A percentile compares a stretch with the other conserved stretches of the same genome.
Conservation (phyloP, 1,140 invertebrate species). For the Chlorops oryzae region DNA sequence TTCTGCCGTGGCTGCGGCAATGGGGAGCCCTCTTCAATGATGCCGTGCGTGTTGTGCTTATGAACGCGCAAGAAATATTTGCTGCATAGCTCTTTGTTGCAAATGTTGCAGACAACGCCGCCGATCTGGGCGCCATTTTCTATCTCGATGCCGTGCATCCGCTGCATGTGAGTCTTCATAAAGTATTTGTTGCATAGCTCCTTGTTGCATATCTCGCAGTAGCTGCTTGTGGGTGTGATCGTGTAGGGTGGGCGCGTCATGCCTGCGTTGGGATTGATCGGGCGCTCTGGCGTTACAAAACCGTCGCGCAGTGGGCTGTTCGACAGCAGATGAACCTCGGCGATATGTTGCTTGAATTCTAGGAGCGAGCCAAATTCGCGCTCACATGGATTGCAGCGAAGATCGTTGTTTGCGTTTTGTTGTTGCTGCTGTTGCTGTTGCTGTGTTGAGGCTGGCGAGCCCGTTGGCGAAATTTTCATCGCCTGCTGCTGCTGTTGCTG, state of each 20-base stretch:
- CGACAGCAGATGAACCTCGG: constrained; percentile 51
- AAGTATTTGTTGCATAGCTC: constrained; percentile 99
- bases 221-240: constrained; percentile 73
- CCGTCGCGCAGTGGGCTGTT: constrained; percentile 40
- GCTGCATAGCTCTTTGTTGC: constrained; percentile 94
- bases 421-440: too few relatives aligned
- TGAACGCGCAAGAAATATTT: constrained; percentile 96
- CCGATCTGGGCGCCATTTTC: constrained; percentile 86
- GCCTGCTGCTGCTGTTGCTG: constrained; percentile 20
- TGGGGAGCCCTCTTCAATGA: constrained; percentile 64
- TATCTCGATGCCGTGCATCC: constrained; percentile 97
- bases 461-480: constrained; percentile 27
- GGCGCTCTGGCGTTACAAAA: constrained; percentile 41
- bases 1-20: constrained; percentile 52
- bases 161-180: constrained; percentile 98
- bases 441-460: constrained; percentile 22
- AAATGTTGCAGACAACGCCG: constrained; percentile 92
- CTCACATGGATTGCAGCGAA: constrained; percentile 54
- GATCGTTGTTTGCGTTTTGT: constrained; percentile 22
- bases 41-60: constrained; percentile 96
- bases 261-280: constrained; percentile 22
- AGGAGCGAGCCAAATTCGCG: constrained; percentile 53
- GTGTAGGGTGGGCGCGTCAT: constrained; percentile 39
- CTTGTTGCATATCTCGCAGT: constrained; percentile 99
- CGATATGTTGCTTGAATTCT: constrained; percentile 55